Conservation (phyloP, 2,113 vertebrate species). For the Pseudonaja textilis region DNA sequence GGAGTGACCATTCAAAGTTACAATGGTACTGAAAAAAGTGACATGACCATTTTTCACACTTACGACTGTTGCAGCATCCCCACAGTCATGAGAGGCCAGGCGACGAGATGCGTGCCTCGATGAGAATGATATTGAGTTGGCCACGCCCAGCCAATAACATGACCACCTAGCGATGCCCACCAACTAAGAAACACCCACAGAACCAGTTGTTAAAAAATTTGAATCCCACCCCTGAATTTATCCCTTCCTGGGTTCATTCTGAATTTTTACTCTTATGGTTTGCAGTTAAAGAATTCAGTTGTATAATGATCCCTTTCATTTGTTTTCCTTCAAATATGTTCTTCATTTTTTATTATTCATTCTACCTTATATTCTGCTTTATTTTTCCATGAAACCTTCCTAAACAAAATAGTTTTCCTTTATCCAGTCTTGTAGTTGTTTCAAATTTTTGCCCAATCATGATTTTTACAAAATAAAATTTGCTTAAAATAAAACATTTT, state of each 20-base stretch:
- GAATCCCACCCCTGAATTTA: not conserved
- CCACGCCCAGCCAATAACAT: too few species aligned
- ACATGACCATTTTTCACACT: too few species aligned
- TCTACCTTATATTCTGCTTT: not conserved
- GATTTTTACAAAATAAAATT: not conserved
- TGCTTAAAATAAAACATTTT: not conserved
- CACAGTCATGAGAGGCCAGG: too few species aligned
- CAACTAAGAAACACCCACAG: too few species aligned
- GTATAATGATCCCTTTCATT: not conserved
- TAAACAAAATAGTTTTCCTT: not conserved
- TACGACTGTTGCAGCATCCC: too few species aligned
- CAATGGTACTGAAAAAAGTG: too few species aligned
- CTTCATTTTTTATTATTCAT: not conserved
- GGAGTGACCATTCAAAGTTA: too few species aligned
- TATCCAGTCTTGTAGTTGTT: not conserved
- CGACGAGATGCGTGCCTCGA: too few species aligned
- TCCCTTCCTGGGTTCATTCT: not conserved
- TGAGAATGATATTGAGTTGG: too few species aligned
- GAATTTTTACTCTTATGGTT: not conserved
- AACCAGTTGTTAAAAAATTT: too few species aligned
- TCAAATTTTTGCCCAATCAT: not conserved
- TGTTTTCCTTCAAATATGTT: not conserved
- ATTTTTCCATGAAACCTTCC: not conserved
- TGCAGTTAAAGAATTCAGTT: not conserved
- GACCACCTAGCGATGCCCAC: too few species aligned